A percentile compares a stretch with the other conserved stretches of the same genome.
These are phyloP conservation scores for Xiphophorus birchmanni DNA, from an alignment of 2,797 vertebrate genomes.

Conservation along the genomic window DNA sequence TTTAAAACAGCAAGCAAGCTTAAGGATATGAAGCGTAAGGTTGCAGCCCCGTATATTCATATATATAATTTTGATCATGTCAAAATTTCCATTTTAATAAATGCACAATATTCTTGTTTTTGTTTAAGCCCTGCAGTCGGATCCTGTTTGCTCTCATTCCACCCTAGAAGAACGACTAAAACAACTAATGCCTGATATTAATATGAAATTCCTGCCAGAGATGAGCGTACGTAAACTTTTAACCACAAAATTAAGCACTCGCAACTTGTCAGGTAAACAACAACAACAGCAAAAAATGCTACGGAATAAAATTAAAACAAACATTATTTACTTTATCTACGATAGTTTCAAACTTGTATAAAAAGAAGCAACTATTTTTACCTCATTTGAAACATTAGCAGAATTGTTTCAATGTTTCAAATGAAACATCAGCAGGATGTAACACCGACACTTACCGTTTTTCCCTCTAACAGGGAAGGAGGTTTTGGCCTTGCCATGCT, in stretches of 20 bases:
- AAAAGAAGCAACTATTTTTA: neutral
- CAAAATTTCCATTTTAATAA: neutral
- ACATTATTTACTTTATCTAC: neutral
- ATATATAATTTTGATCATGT: neutral
- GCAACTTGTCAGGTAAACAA: neutral
- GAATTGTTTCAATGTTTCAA: no score
- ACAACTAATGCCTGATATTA: neutral
- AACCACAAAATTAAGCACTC: neutral
- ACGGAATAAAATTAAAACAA: neutral
- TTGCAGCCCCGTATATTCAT: neutral
- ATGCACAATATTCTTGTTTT: neutral
- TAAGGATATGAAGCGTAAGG: neutral
- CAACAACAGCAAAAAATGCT: neutral
- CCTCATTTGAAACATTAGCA: neutral
- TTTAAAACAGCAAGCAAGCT: neutral
- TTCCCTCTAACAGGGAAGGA: slow-evolving; percentile 91
- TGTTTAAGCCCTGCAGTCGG: neutral
- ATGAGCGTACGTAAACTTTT: neutral
- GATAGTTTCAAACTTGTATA: neutral
- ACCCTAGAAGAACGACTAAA: neutral
- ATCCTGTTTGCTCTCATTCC: neutral
- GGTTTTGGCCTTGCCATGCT: slow-evolving; percentile 89
- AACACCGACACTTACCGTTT: slow-evolving; percentile 83
- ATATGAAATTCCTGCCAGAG: neutral
- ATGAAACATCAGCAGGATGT: no score